Percentiles rank a stretch among this genome's conserved stretches.
phyloP scores from a whole-genome alignment of 2,888 invertebrate genomes.

The Pimpla rufipes region DNA sequence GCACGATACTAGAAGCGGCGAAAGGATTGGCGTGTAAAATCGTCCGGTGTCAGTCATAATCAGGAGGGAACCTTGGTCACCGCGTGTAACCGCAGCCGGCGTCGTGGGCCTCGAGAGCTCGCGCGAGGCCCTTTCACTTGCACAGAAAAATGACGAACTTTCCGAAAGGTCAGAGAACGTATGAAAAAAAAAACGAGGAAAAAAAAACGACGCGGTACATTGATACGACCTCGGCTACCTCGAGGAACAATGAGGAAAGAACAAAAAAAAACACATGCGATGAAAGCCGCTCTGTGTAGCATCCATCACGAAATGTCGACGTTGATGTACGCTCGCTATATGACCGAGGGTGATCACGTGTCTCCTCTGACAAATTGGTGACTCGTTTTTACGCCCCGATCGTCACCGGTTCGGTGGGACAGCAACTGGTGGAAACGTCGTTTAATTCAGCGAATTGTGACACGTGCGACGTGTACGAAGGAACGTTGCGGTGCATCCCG shows the following conservation, averaged over 20 bases:
- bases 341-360: background rate
- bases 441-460: background rate
- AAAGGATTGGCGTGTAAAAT: conserved; percentile 51
- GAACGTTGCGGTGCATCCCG: too few species aligned
- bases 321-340: background rate
- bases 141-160: conserved; percentile 17
- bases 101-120: background rate
- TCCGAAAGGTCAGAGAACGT: conserved; percentile 22
- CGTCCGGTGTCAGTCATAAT: conserved; percentile 48
- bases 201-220: conserved; percentile 26
- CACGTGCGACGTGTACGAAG: background rate
- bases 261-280: background rate
- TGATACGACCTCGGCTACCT: conserved; percentile 29
- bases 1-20: conserved; percentile 13
- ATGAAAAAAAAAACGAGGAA: conserved; percentile 12
- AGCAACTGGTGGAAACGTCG: background rate
- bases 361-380: conserved; percentile 11
- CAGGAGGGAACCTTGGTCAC: conserved; percentile 10
- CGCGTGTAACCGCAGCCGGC: conserved; percentile 10
- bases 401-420: background rate
- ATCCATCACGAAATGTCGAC: background rate
- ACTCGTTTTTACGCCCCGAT: background rate
- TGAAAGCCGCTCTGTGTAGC: background rate
- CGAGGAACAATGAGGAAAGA: background rate
- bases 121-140: conserved; percentile 27